These are phyloP conservation scores for Sabatieria punctata DNA, from an alignment of 2,888 invertebrate genomes.

Conservation along the genomic window DNA sequence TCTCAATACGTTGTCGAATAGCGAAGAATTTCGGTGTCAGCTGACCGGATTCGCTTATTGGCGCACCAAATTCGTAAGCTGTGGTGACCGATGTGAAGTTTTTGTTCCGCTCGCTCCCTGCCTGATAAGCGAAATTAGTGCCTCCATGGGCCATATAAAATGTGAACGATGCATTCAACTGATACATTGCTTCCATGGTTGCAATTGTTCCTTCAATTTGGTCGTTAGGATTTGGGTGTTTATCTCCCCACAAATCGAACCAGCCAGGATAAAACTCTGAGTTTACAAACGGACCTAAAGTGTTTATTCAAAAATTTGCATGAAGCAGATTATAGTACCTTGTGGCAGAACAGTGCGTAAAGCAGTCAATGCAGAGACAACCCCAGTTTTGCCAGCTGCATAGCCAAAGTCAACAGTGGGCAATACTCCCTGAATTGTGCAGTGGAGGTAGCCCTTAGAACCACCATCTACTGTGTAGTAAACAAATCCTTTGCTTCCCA, in stretches of 20 bases:
- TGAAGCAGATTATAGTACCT: too few relatives aligned
- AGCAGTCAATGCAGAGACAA: too few relatives aligned
- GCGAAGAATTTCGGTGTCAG: neutral
- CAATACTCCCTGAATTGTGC: slow-evolving; percentile 50
- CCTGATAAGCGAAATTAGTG: slow-evolving; percentile 27
- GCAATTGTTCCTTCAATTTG: neutral
- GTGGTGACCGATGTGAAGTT: slow-evolving; percentile 16
- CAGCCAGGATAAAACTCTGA: slow-evolving; percentile 68
- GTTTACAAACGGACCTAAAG: slow-evolving; percentile 63
- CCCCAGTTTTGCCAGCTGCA: too few relatives aligned
- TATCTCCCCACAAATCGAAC: slow-evolving; percentile 66
- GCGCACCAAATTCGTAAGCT: slow-evolving; percentile 27
- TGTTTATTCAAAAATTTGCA: too few relatives aligned
- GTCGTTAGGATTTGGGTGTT: too few relatives aligned
- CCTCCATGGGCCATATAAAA: slow-evolving; percentile 29
- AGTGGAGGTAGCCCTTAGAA: slow-evolving; percentile 41
- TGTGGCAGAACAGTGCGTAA: too few relatives aligned
- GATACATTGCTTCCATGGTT: slow-evolving; percentile 3
- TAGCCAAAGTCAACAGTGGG: slow-evolving; percentile 46
- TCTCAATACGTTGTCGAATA: neutral
- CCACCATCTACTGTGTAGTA: slow-evolving; percentile 53
- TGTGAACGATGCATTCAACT: slow-evolving; percentile 20
- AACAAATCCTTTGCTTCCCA: neutral
- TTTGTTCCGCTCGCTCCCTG: too few relatives aligned
- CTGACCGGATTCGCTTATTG: slow-evolving; percentile 25